Conservation (phyloP, 2,113 vertebrate species). For the Triplophysa rosa region DNA sequence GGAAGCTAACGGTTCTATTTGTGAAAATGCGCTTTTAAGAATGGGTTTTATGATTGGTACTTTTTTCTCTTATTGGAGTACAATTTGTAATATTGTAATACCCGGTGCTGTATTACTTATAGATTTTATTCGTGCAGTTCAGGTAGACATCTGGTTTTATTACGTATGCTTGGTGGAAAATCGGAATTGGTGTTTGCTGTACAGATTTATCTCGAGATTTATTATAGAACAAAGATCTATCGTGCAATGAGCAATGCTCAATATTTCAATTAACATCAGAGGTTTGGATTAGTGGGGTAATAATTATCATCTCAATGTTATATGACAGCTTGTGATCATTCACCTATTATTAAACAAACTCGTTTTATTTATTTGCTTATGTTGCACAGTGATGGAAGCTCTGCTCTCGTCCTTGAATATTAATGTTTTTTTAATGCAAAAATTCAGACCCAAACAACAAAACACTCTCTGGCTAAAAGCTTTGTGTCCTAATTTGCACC, state of each 20-base stretch:
- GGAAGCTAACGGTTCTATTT: not conserved
- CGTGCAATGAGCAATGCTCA: conserved; percentile 16
- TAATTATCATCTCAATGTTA: conserved; percentile 40
- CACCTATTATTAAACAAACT: conserved; percentile 40
- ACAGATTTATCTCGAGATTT: not conserved
- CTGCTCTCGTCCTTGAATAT: conserved; percentile 1
- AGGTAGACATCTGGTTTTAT: too few relatives aligned
- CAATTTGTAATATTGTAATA: too few relatives aligned
- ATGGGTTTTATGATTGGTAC: too few relatives aligned
- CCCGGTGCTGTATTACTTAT: too few relatives aligned
- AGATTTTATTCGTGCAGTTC: too few relatives aligned
- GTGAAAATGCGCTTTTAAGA: not conserved
- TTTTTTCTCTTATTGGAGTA: too few relatives aligned
- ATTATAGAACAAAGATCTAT: conserved; percentile 33
- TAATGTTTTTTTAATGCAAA: not conserved
- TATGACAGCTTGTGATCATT: conserved; percentile 11
- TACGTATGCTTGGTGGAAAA: too few relatives aligned
- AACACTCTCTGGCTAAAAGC: not conserved
- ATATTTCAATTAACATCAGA: conserved; percentile 42
- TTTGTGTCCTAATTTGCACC: not conserved
- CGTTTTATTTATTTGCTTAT: conserved; percentile 20
- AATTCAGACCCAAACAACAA: conserved; percentile 7
- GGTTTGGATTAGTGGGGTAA: conserved; percentile 20
- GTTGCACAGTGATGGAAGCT: not conserved
- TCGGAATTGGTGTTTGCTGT: too few relatives aligned